These are phyloP conservation scores for Mormyrus proboscirostris DNA, from an alignment of 2,797 vertebrate genomes.

Conservation along the genomic window DNA sequence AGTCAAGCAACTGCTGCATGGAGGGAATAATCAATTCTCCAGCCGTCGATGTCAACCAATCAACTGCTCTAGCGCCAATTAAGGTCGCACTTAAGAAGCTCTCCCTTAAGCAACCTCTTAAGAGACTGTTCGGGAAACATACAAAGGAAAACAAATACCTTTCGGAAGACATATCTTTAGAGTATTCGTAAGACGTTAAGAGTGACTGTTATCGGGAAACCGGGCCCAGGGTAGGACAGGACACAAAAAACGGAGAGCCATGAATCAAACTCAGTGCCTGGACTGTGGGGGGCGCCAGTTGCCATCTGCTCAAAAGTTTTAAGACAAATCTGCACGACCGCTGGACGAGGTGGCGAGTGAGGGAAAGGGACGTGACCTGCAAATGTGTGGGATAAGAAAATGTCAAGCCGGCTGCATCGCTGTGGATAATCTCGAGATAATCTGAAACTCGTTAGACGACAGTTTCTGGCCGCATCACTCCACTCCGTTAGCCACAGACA, in stretches of 20 bases:
- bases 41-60: neutral
- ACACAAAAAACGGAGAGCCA: neutral
- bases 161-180: neutral
- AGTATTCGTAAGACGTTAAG: neutral
- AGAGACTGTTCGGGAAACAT: neutral
- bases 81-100: neutral
- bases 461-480: neutral
- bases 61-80: neutral
- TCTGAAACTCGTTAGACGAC: neutral
- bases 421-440: constrained; percentile 3
- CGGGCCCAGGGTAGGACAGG: neutral
- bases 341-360: neutral
- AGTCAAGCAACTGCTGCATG: neutral
- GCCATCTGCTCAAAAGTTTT: neutral
- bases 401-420: neutral
- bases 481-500: neutral
- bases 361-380: neutral
- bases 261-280: neutral
- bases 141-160: neutral
- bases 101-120: neutral
- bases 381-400: neutral
- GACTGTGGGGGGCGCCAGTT: neutral
- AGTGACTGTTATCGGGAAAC: neutral
- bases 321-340: neutral
- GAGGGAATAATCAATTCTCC: neutral